Evolutionary conservation across 2,888 invertebrate genomes (phyloP).

Genomic region (Hyposoter dolosus): DNA sequence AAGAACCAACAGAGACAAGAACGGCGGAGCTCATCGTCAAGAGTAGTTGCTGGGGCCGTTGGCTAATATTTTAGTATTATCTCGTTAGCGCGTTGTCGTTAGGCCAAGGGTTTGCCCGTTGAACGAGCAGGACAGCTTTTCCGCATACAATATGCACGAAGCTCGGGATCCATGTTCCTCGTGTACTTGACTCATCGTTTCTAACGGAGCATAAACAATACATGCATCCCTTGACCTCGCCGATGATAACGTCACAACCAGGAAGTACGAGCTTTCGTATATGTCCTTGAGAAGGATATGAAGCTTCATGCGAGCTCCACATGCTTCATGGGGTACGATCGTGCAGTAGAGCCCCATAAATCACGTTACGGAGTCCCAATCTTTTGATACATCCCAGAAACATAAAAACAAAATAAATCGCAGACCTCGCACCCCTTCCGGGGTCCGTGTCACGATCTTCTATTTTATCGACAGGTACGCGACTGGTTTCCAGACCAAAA

Average conservation of each 20-base stretch:
- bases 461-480: not conserved
- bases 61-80: constrained; percentile 80
- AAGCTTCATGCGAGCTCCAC: not conserved
- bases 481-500: not conserved
- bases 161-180: constrained; percentile 69
- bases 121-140: constrained; percentile 60
- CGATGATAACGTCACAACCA: constrained; percentile 15
- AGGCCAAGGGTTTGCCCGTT: constrained; percentile 67
- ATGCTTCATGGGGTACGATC: not conserved
- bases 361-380: constrained; percentile 1
- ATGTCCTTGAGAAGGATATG: not conserved
- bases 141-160: constrained; percentile 76
- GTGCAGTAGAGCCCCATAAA: not conserved
- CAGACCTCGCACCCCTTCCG: not conserved
- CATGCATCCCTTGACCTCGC: constrained; percentile 76
- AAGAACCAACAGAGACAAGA: constrained; percentile 45
- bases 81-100: constrained; percentile 80
- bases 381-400: not conserved
- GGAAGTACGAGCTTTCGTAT: not conserved
- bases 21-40: constrained; percentile 14
- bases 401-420: not conserved
- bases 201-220: constrained; percentile 78
- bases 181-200: constrained; percentile 70
- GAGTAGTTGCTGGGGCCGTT: constrained; percentile 41
- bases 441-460: too few species aligned